Percentiles rank a stretch among this genome's conserved stretches.
Conservation (phyloP, 2,888 invertebrate genomes). For the Drosophila nigritarsus region DNA sequence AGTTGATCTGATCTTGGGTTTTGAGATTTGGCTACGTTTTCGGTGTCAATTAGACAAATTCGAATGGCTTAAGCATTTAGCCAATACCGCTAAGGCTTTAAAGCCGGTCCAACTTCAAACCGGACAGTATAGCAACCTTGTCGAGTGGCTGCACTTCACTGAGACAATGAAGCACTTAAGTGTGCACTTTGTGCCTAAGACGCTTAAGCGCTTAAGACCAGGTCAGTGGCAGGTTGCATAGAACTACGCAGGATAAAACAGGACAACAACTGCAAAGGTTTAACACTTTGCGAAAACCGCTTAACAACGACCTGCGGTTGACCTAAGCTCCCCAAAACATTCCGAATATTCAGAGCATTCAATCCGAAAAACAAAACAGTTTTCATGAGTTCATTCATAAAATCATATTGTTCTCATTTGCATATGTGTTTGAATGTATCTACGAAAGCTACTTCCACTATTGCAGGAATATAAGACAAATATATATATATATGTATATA, state of each 20-base stretch:
- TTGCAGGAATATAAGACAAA: background rate
- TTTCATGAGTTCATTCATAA: constrained; percentile 40
- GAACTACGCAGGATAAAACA: constrained; percentile 7
- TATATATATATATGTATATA: background rate
- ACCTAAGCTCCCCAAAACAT: constrained; percentile 33
- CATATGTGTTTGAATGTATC: constrained; percentile 10
- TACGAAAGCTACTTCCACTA: constrained; percentile 34
- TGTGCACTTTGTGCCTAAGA: constrained; percentile 62
- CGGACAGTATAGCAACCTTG: constrained; percentile 34
- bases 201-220: constrained; percentile 61
- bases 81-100: constrained; percentile 18
- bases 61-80: constrained; percentile 37
- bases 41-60: constrained; percentile 58
- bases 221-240: constrained; percentile 29
- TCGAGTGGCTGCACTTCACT: constrained; percentile 69
- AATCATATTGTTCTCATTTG: constrained; percentile 35
- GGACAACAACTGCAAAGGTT: constrained; percentile 27
- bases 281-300: constrained; percentile 68
- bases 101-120: constrained; percentile 34
- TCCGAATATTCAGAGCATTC: constrained; percentile 40
- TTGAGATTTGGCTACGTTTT: constrained; percentile 25
- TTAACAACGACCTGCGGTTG: constrained; percentile 45
- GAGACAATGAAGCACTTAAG: constrained; percentile 71
- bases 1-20: constrained; percentile 32
- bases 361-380: constrained; percentile 6